A percentile compares a stretch with the other conserved stretches of the same genome.
These are phyloP conservation scores for Phalanger gymnotis DNA, from an alignment of 2,797 vertebrate species.

Conservation along the genomic window DNA sequence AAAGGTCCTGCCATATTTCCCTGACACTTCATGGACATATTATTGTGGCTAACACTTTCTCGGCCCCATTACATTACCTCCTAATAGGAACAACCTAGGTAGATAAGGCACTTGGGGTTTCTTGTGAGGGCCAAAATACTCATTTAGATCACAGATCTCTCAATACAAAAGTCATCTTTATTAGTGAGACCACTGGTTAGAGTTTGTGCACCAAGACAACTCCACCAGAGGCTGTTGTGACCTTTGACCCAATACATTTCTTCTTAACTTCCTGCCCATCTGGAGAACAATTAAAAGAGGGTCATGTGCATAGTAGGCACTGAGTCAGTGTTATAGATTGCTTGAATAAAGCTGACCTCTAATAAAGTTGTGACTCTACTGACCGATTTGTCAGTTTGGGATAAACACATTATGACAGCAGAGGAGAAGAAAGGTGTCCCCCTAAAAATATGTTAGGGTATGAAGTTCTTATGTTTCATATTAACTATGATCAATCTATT, in stretches of 20 bases:
- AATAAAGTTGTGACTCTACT: background rate
- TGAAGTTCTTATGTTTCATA: background rate
- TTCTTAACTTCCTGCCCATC: background rate
- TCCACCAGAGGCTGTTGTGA: background rate
- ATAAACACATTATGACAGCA: background rate
- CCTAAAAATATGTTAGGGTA: background rate
- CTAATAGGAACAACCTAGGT: background rate
- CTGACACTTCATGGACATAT: background rate
- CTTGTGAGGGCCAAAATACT: background rate
- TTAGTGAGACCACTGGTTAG: background rate
- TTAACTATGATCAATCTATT: background rate
- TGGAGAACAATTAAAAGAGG: background rate
- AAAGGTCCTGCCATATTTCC: slow-evolving; percentile 20
- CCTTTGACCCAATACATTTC: background rate
- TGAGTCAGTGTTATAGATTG: background rate
- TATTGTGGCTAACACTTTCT: background rate
- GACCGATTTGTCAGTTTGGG: background rate
- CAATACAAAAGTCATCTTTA: background rate
- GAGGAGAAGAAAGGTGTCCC: background rate
- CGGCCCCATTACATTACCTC: background rate
- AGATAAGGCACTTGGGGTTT: background rate
- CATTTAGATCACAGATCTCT: background rate
- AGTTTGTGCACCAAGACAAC: background rate
- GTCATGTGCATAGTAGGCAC: background rate
- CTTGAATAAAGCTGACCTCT: background rate